Base-by-base conservation (phyloP, 2,113 vertebrate species). In the Tachuris rubrigastra region DNA sequence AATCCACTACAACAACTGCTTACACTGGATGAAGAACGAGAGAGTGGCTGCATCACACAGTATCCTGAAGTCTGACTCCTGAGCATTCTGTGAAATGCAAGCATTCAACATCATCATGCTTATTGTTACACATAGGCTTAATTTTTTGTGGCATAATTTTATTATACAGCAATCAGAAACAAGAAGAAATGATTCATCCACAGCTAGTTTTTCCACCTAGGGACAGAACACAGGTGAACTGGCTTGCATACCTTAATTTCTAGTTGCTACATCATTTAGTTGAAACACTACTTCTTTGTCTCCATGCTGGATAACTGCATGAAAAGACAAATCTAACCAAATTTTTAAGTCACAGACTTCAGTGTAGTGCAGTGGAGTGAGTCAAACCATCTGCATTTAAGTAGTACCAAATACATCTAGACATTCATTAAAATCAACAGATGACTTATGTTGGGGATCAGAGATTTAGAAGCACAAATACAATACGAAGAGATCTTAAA, bases 1-100 rank as follows among this genome's bases (percentile, higher is more conserved):
- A 97, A 92, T 90, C 93, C 96, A 85, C 93, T 97, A 91, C 96
- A 97, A 94, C 96, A 97, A 95, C 94, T 97, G 96, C 97, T 97
- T 95, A 95, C 90, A 46, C 72, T 96, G 88, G 97, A 97, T 77
- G 96, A 97, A 47, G 96, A 96, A 82, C 59, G 47, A 58, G 91
- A 95, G 76, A 97, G 88, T 44, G 96, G 96, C 85, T 95, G 96
- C 96, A 97, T 96, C 80, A 87, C 90, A 67, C 96, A 95, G 27
- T 97, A 96, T 90, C 97, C 94, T 79, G 95, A 95, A 63, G 94
- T 92, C 63, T 96, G 96, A 94, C 80, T 89, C 85, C 93, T 93
- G 79, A 96, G 93, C 17, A 85, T 60, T 94, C 95, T 97, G 95
- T 78, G 94, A 95, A 96, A 97, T 80, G 86, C 47, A 95, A 96